Evolutionary conservation across 2,888 invertebrate genomes (phyloP).

Genomic region (Diarsia brunnea): DNA sequence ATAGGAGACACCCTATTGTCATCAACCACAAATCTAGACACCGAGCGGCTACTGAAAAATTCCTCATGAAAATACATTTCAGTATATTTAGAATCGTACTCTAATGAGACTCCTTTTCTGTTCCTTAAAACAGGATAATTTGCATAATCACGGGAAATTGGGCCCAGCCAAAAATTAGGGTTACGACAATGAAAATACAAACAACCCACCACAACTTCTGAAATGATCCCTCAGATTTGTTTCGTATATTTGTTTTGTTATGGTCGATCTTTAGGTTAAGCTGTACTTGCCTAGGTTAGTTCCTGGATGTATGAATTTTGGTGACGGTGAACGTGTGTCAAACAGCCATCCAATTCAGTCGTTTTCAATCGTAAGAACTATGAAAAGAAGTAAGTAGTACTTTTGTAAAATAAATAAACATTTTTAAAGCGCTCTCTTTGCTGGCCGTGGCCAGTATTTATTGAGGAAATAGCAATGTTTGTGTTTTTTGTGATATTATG

Average conservation of each 20-base stretch:
- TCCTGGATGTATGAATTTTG: too few species aligned
- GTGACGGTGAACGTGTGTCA: background rate
- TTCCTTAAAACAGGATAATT: constrained; percentile 21
- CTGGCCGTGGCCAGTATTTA: background rate
- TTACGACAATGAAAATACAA: background rate
- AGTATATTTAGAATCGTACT: background rate
- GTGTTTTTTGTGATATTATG: background rate
- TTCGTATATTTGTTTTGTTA: background rate
- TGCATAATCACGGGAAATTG: constrained; percentile 44
- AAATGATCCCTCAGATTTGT: background rate
- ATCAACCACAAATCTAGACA: background rate
- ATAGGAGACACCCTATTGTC: background rate
- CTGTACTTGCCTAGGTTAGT: too few species aligned
- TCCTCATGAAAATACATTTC: background rate
- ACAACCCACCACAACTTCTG: background rate
- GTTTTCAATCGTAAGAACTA: background rate
- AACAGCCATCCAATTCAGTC: background rate
- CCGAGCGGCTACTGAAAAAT: background rate
- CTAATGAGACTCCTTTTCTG: constrained; percentile 22
- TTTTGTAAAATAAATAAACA: background rate
- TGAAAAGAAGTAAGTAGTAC: background rate
- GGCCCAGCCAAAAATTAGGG: constrained; percentile 36
- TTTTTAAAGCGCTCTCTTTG: background rate
- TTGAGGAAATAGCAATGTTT: background rate
- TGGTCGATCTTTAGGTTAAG: too few species aligned